A percentile compares a stretch with the other conserved stretches of the same genome.
Conservation (phyloP, 2,113 vertebrate species). For the Arvicanthis niloticus region DNA sequence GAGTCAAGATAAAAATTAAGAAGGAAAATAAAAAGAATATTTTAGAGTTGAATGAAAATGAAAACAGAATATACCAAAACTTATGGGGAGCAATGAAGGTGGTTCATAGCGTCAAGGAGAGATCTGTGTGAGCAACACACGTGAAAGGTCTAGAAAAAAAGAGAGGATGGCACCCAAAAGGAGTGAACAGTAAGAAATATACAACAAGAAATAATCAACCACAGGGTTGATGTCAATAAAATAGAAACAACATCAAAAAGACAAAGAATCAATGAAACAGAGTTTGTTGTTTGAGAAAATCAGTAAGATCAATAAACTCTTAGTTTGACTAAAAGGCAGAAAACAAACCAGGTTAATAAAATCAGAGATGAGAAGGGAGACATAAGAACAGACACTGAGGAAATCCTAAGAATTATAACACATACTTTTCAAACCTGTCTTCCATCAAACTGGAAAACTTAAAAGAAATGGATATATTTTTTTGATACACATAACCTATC, state of each 20-base stretch:
- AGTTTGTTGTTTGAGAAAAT: not conserved
- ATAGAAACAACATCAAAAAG: not conserved
- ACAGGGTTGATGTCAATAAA: not conserved
- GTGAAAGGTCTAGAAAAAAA: not conserved
- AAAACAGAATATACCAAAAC: not conserved
- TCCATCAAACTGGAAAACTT: not conserved
- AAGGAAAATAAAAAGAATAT: not conserved
- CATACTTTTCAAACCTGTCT: not conserved
- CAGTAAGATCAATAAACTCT: not conserved
- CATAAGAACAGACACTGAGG: not conserved
- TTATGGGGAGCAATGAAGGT: not conserved
- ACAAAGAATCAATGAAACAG: not conserved
- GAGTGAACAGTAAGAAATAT: not conserved
- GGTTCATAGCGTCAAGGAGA: not conserved
- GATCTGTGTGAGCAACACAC: not conserved
- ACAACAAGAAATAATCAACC: too few species aligned
- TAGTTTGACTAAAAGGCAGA: not conserved
- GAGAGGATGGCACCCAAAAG: not conserved
- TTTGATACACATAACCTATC: not conserved
- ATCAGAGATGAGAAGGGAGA: not conserved
- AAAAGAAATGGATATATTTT: not conserved
- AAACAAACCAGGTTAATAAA: not conserved
- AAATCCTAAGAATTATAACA: not conserved
- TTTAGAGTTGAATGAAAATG: not conserved
- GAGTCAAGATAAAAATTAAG: not conserved